Evolutionary conservation across 1,140 invertebrate species (phyloP).

Genomic region (Episyrphus balteatus): DNA sequence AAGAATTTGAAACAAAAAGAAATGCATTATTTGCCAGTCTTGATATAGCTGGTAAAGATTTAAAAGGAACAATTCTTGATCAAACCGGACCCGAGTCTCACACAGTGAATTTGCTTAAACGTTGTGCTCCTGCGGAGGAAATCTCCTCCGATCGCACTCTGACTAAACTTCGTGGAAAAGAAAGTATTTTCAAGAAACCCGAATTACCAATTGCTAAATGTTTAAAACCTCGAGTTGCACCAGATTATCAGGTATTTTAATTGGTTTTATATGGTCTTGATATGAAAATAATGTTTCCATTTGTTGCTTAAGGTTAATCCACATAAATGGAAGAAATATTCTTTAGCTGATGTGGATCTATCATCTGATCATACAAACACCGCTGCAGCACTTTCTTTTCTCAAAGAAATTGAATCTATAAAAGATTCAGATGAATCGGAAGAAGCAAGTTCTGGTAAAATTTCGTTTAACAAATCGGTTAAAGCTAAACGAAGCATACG

Average conservation of each 20-base stretch:
- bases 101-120: constrained; percentile 19
- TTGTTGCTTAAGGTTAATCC: constrained; percentile 45
- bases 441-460: constrained; percentile 26
- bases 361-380: constrained; percentile 62
- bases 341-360: constrained; percentile 62
- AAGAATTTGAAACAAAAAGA: constrained; percentile 41
- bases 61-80: constrained; percentile 37
- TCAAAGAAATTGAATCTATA: constrained; percentile 50
- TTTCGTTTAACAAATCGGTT: constrained; percentile 41
- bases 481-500: constrained; percentile 21
- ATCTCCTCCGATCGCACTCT: constrained; percentile 10
- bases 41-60: constrained; percentile 42
- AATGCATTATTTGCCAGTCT: constrained; percentile 43
- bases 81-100: constrained; percentile 24
- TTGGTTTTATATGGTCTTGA: background rate
- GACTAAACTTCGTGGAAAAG: constrained; percentile 46
- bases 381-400: constrained; percentile 56
- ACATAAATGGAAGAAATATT: constrained; percentile 66
- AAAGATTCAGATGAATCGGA: constrained; percentile 29
- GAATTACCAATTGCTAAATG: constrained; percentile 47
- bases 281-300: background rate
- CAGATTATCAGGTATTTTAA: constrained; percentile 45
- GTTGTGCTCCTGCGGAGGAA: background rate
- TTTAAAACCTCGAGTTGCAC: constrained; percentile 41
- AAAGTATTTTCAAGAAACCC: constrained; percentile 66